Evolutionary conservation across 2,888 invertebrate genomes (phyloP), one percentile per base, ranked within the genome.

Genomic region (Melieria picta): DNA sequence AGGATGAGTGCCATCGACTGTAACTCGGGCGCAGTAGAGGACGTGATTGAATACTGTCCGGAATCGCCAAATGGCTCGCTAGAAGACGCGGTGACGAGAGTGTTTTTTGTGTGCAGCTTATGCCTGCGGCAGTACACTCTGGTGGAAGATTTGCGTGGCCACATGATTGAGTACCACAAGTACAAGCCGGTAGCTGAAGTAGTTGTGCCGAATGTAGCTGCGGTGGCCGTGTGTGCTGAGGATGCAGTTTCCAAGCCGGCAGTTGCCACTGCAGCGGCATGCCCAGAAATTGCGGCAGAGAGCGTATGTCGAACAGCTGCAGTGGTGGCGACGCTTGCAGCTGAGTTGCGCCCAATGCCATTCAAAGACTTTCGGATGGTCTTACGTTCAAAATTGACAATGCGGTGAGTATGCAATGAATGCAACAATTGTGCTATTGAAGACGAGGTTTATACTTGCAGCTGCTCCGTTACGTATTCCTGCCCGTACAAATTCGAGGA

Each of bases 401-500:
- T 78, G 61, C 76, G 80, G 84, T 84, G 64, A 66, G 79, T 77
- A 43, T 6, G 30, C 30, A 30, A 30, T 30, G 30, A 30, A 30
- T 30, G 30, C 30, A 7, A 62, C 45, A 62, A 10, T 11, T 62
- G 0, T 57, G 55, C 5, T 43, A 42, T 42, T 9, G 30, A 30
- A 30, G 30, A 30, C 30, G 30, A 30, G 30, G 30, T 30, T 30
- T 4, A 6, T 1, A 13, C 9, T 46, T 70, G 47, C 9, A 90
- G 90, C 74, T 91, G 91, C 80, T 83, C 88, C 4, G 82, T 89
- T 45, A 86, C 86, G 70, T 88, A 88, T 45, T 88, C 88, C 42
- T 92, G 92, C 78, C 81, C 85, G 5, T 88, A 89, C 70, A 88
- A 89, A 78, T 91, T 92, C 77, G 86, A 88, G 73, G 83, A 82